Conservation (phyloP, 2,888 invertebrate species). For the Pseudoips prasinana region DNA sequence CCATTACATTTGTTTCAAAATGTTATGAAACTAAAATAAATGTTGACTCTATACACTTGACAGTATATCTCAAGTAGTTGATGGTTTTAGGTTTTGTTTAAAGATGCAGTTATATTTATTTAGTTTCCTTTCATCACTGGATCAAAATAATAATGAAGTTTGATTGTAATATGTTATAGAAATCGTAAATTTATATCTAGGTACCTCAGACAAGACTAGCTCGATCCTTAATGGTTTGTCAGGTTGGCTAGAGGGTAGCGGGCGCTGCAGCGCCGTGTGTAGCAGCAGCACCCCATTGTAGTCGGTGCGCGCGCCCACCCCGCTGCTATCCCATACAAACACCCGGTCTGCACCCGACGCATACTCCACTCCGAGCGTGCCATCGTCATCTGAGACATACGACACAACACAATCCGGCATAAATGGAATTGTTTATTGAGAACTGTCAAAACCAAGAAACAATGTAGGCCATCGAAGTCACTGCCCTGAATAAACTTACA, state of each 20-base stretch:
- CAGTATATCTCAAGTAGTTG: no score
- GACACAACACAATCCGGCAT: slow-evolving; percentile 44
- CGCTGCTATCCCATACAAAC: slow-evolving; percentile 90
- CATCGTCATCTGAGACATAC: slow-evolving; percentile 81
- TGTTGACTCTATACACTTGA: no score
- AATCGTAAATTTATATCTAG: no score
- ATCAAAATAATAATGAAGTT: no score
- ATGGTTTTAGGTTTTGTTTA: no score
- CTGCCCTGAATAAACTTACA: slow-evolving; percentile 19
- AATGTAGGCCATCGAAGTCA: slow-evolving; percentile 63
- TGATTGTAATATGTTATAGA: no score
- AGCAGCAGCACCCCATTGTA: slow-evolving; percentile 95
- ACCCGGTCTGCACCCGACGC: slow-evolving; percentile 91
- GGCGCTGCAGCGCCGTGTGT: slow-evolving; percentile 94
- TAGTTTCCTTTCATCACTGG: no score
- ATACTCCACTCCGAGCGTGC: slow-evolving; percentile 87
- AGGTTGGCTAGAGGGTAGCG: slow-evolving; percentile 86
- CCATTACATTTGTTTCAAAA: no score
- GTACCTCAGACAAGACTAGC: slow-evolving; percentile 93
- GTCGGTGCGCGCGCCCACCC: slow-evolving; percentile 92
- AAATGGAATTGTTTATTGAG: slow-evolving; percentile 69
- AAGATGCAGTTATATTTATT: no score
- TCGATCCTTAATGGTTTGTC: slow-evolving; percentile 92
- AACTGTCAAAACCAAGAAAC: slow-evolving; percentile 71
- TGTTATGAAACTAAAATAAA: no score